Evolutionary conservation across 2,888 invertebrate species (phyloP), one percentile per base, ranked within the genome.

Genomic region (Hartigia nigra): DNA sequence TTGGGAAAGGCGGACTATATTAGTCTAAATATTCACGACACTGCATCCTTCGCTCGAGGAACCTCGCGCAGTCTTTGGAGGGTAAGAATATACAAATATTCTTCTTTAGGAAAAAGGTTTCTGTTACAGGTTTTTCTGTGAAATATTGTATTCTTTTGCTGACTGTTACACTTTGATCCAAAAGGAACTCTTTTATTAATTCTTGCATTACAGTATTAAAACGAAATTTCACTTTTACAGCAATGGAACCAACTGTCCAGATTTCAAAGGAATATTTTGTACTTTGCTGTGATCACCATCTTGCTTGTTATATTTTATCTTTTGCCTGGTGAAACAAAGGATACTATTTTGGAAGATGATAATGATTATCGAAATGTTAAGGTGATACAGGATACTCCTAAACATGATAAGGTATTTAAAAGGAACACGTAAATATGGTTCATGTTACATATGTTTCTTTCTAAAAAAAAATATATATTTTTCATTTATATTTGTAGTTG

Each of bases 181-280:
- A 77, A 36, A 37, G 75, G 2, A 75, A 76, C 39, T 79, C 9
- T 79, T 74, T 74, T 79, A 76, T 78, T 39, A 77, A 76, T 75
- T 81, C n/a, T 12, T 80, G 31, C 75, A 75, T 31, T 39, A 9
- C 9, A 9, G 23, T 23, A 55, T 23, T 55, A 55, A 55, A 55
- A 55, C 9, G 23, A 2, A 55, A 31, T 31, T 32, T 74, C 80
- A 77, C 81, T 80, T 84, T 95, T 94, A 78, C 92, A 97, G 97
- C 94, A 95, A 92, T 97, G 97, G 97, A 97, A 97, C 91, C 96
- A 96, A 85, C 92, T 97, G 79, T 97, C 97, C 31, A 94, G 97
- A 85, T 94, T 97, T 88, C 97, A 97, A 90, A 94, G 96, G 83
- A 96, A 96, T 87, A 92, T 97, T 84, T 93, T 96, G 76, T 95